Evolutionary conservation across 2,888 invertebrate genomes (phyloP), one percentile per base, ranked within the genome.

Genomic region (Rapana venosa): DNA sequence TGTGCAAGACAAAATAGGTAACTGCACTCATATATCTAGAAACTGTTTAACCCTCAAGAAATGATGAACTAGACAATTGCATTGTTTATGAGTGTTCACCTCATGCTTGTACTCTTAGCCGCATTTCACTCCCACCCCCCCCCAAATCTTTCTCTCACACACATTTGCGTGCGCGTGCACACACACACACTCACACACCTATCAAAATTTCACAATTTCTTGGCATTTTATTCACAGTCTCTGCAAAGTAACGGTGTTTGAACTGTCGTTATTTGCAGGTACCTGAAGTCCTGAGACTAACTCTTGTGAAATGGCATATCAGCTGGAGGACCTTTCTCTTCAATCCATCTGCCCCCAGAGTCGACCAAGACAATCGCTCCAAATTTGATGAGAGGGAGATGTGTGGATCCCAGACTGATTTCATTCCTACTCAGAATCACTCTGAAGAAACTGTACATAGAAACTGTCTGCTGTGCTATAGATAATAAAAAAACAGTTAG

Each of bases 271-370:
- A 22, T 17, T 1, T 1, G n/a, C 90, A 90, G 90, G 79, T 90
- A 90, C 47, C 90, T 90, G 79, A 90, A 90, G 88, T 90, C 90
- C 70, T 90, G 90, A 90, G 81, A 36, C 17, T 6, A 32, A 0
- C 5, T 26, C 30, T 61, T n/a, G 61, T 26, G n/a, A 32, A 61
- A 56, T 22, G 20, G n/a, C 86, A 58, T 8, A 35, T 86, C 86
- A 86, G 56, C 32, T 22, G 61, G 66, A 66, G 58, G 61, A 58
- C 30, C 30, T 61, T 30, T n/a, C 20, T 32, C n/a, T 17, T 86
- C 35, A n/a, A 35, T 22, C 15, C 79, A 32, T 32, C 79, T 35
- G 35, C 79, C 17, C 79, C 79, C 79, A 79, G 79, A 32, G 32
- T 79, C 35, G 35, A 32, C 79, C 15, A 79, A 32, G 79, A 79